Base-by-base conservation (phyloP, 2,888 invertebrate genomes). In the Scotopteryx bipunctaria region DNA sequence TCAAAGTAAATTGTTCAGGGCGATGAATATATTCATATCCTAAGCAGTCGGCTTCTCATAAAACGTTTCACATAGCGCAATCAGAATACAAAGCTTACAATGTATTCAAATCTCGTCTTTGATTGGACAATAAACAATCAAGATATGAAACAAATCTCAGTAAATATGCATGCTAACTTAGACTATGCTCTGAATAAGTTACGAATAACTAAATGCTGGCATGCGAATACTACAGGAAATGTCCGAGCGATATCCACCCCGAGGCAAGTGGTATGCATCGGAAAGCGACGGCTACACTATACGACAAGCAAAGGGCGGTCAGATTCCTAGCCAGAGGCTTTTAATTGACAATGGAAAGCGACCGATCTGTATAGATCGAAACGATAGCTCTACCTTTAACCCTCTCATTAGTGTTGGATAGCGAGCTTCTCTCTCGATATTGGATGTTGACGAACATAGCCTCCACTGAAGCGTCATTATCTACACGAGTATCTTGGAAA, bases 251-350 rank as follows among this genome's bases (percentile, higher is more conserved):
- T 79, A 83, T 80, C 76, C 73, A 78, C 81, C 88, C 84, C 67
- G 75, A 78, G 87, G 89, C 86, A 69, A 64, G 76, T 73, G 76
- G 79, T 77, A 76, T 81, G 79, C 77, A 80, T 79, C 78, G 83
- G 80, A 76, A 81, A 83, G 81, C 83, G 85, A 84, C 85, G 78
- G 76, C 73, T 77, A 72, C 76, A 76, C 68, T 76, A 77, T 73
- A 80, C 78, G 80, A 86, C 84, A 86, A 82, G 86, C 78, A 83
- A 84, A 84, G 81, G 86, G 83, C 84, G 84, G 85, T 81, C 81
- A 78, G 75, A 69, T 77, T 79, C 75, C 72, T 63, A 69, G 79
- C 83, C 78, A 74, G 71, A 64, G 81, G 82, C 78, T 81, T 82
- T 83, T 86, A 87, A 88, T 87, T 86, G 86, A 86, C 85, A 86